These are phyloP conservation scores for Theretra japonica DNA, from an alignment of 2,888 invertebrate species.

Conservation along the genomic window DNA sequence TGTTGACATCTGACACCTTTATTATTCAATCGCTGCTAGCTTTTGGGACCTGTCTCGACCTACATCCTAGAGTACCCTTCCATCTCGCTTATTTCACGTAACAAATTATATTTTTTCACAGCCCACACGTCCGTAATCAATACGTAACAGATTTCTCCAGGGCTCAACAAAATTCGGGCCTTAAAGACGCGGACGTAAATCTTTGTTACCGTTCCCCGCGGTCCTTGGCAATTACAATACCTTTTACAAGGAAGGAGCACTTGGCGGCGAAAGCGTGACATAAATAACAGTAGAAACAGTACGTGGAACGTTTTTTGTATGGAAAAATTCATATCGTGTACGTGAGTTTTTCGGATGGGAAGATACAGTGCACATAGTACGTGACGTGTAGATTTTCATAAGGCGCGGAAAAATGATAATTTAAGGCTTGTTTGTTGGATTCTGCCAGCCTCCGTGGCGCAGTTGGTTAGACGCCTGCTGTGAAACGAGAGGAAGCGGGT, in stretches of 20 bases:
- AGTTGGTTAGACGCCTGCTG: too few relatives aligned
- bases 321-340: neutral
- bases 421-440: too few relatives aligned
- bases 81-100: neutral
- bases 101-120: neutral
- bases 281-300: constrained; percentile 30
- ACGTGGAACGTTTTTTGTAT: neutral
- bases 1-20: too few relatives aligned
- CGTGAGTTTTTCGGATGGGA: neutral
- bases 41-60: too few relatives aligned
- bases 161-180: constrained; percentile 30
- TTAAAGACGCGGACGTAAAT: constrained; percentile 28
- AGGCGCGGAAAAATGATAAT: neutral
- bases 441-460: too few relatives aligned
- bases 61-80: too few relatives aligned
- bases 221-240: constrained; percentile 31
- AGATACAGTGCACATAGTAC: neutral
- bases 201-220: constrained; percentile 29
- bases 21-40: too few relatives aligned
- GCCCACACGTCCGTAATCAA: constrained; percentile 10
- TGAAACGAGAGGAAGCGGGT: too few relatives aligned
- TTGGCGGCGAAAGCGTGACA: constrained; percentile 30
- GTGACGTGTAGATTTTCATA: neutral
- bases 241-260: constrained; percentile 29
- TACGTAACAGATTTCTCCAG: constrained; percentile 22